Base-by-base conservation (phyloP, 2,797 vertebrate genomes). In the Avahi laniger region DNA sequence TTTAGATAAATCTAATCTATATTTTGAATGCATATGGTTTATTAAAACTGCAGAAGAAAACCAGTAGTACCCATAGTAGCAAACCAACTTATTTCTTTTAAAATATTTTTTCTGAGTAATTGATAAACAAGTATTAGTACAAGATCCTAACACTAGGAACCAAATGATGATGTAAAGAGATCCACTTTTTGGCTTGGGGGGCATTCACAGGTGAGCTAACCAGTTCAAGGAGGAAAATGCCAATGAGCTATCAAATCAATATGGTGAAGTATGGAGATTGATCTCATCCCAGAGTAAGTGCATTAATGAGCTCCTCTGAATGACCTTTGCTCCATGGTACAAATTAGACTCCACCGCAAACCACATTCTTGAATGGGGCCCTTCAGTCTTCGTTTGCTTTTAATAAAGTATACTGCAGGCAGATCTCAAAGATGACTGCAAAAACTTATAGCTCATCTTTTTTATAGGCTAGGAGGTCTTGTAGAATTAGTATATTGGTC, bases 201-300 rank as follows among this genome's bases (percentile, higher is more conserved):
- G 95, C 84, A 98, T 98, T 98, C 98, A 97, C 98, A 98, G 95
- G 83, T 93, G 97, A 97, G 97, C 97, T 97, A 97, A 98, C 98
- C 98, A 97, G 98, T 98, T 98, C 97, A 98, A 98, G 98, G 98
- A 97, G 98, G 97, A 98, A 97, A 97, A 98, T 97, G 94, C 98
- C 98, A 98, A 98, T 98, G 98, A 98, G 98, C 98, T 95, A 93
- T 98, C 94, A 93, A 98, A 99, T 99, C 99, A 98, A 99, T 99
- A 98, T 69, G 92, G 98, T 96, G 98, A 99, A 98, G 99, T 98
- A 99, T 98, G 98, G 98, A 99, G 99, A 99, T 99, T 99, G 99
- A 99, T 99, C 98, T 99, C 98, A 98, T 99, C 99, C 99, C 98
- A 99, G 98, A 98, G 98, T 98, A 99, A 99, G 99, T 97, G 80